These are phyloP conservation scores for Propithecus perrieri DNA, from an alignment of 2,797 vertebrate species.

Conservation along the genomic window DNA sequence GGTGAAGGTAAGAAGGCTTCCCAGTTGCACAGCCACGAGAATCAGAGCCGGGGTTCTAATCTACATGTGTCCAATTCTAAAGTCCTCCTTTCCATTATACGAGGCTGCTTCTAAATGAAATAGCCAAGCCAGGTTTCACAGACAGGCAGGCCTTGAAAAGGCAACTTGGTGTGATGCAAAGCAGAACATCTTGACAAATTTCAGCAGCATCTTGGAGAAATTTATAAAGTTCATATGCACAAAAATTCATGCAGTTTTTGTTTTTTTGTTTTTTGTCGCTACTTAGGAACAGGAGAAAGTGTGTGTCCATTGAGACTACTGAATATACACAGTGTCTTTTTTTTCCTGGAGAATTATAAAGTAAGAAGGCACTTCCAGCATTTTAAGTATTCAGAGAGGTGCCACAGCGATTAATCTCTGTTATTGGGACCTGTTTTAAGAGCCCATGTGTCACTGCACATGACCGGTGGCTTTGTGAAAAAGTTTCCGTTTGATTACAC, in stretches of 20 bases:
- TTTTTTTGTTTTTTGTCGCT: not conserved
- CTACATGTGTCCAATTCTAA: fast-evolving
- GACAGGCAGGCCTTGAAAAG: not conserved
- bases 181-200: not conserved
- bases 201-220: not conserved
- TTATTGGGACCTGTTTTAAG: not conserved
- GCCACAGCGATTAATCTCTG: not conserved
- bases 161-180: fast-evolving
- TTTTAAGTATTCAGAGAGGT: not conserved
- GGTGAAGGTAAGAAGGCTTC: not conserved
- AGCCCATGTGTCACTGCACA: not conserved
- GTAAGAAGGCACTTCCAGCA: not conserved
- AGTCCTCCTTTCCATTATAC: fast-evolving
- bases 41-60: not conserved
- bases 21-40: fast-evolving
- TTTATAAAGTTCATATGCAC: no score
- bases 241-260: not conserved
- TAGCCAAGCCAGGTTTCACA: not conserved
- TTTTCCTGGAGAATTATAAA: not conserved
- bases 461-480: not conserved
- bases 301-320: fast-evolving
- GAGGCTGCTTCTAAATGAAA: not conserved
- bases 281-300: not conserved
- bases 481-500: not conserved
- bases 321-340: not conserved